Evolutionary conservation across 1,140 invertebrate species (phyloP), one percentile per base, ranked within the genome.

Genomic region (Drosophila leontia): DNA sequence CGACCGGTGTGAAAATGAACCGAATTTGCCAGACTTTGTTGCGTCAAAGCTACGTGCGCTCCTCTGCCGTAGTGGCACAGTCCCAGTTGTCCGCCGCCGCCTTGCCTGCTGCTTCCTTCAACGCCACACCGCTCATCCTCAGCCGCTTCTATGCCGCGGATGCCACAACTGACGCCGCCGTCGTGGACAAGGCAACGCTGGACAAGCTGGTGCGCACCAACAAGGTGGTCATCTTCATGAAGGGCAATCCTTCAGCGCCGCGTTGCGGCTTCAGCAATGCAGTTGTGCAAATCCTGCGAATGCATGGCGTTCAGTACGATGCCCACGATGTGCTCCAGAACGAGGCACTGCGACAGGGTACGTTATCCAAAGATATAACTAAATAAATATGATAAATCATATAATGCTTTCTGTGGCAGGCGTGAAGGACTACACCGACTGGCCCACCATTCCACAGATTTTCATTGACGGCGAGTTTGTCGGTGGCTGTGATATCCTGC

Each of bases 371-470:
- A 8, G 4, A 19, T 17, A 8, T 9, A 3, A 4, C 0, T 19
- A 6, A 13, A 8, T 5, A 5, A 17, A 19, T 34, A 9, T 1
- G 0, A 19, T 42, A 53, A 53, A 59, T 44, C 17, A 8, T 47
- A 50, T 41, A 53, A 50, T 47, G 0, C 51, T 41, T 26, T 26
- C 23, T 13, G 44, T 94, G 94, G n/a, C 85, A 99, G 98, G 97
- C 88, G 96, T 99, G 15, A 99, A 99, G 94, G 97, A 98, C 17
- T 99, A 95, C 92, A 97, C 97, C 8, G 97, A 97, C 77, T 99
- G 99, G 99, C 98, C 98, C n/a, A 99, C 99, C 51, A 99, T 99
- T 91, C 99, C 99, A 2, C 99, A 99, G 94, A 95, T 99, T 3
- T 98, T 96, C 91, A 98, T 99, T 35, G 96, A 98, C 93, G 98